Evolutionary conservation across 23 tunicate genomes (phyloP).

Genomic region (Styela plicata): DNA sequence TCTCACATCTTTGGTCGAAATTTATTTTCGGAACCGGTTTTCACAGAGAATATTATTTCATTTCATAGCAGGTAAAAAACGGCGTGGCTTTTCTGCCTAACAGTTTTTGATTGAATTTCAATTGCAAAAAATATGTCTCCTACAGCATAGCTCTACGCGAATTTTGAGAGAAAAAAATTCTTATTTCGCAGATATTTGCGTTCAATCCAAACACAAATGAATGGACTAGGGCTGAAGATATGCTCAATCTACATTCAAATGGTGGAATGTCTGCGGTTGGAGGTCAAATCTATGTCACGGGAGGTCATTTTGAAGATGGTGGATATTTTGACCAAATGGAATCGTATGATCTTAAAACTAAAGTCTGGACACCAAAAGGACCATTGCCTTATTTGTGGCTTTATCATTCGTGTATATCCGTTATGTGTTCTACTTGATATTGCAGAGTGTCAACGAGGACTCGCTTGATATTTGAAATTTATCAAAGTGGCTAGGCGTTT

Average conservation of each 20-base stretch:
- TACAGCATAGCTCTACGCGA: too few relatives aligned
- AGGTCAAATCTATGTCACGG: conserved; percentile 48
- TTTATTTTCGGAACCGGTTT: too few relatives aligned
- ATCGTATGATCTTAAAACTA: conserved; percentile 33
- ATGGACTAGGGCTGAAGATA: conserved; percentile 64
- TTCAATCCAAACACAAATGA: conserved; percentile 74
- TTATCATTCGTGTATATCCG: conserved; percentile 55
- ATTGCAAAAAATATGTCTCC: too few relatives aligned
- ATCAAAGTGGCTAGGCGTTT: too few relatives aligned
- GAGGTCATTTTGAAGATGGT: conserved; percentile 85
- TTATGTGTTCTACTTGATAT: background rate
- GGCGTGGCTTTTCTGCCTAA: too few relatives aligned
- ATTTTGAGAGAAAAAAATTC: background rate
- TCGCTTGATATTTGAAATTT: too few relatives aligned
- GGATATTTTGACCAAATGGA: conserved; percentile 84
- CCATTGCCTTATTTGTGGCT: conserved; percentile 85
- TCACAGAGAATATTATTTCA: too few relatives aligned
- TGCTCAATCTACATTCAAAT: conserved; percentile 75
- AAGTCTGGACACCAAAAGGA: conserved; percentile 52
- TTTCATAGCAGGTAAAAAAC: too few relatives aligned
- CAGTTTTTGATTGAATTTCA: too few relatives aligned
- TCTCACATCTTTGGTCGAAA: too few relatives aligned
- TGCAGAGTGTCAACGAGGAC: too few relatives aligned
- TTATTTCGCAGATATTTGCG: conserved; percentile 36
- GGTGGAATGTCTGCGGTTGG: conserved; percentile 58